Conservation (phyloP, 1,140 invertebrate species). For the Wiebesia pumilae region DNA sequence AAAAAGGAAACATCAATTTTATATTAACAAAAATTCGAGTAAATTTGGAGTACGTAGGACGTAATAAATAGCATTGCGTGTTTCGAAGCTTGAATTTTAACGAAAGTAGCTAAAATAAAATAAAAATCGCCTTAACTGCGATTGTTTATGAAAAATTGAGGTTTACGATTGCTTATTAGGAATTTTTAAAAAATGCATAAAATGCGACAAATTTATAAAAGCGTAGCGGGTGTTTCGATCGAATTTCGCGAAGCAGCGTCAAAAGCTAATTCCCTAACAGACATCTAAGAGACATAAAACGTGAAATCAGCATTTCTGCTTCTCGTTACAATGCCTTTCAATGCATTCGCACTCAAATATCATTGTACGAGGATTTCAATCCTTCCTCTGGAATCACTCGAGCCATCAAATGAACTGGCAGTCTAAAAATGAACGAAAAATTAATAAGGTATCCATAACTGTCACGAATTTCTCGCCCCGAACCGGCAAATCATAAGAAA, state of each 20-base stretch:
- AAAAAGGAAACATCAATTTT: neutral
- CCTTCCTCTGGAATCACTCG: neutral
- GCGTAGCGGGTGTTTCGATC: neutral
- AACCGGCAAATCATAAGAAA: neutral
- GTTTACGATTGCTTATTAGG: neutral
- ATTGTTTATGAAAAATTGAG: neutral
- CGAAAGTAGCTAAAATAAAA: neutral
- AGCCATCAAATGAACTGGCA: neutral
- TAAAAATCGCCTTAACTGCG: neutral
- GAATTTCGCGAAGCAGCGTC: neutral
- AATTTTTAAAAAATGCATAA: neutral
- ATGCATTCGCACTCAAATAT: neutral
- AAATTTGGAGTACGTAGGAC: neutral
- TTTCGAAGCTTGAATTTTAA: neutral
- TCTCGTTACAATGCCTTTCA: neutral
- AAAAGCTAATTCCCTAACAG: neutral
- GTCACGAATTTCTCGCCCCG: slow-evolving; percentile 16
- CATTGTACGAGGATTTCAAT: neutral
- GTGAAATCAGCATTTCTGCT: neutral
- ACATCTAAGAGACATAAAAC: neutral
- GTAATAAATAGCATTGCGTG: neutral
- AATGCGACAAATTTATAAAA: slow-evolving; percentile 1
- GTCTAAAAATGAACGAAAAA: neutral
- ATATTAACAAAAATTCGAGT: neutral
- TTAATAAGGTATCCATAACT: slow-evolving; percentile 27